A percentile compares a stretch with the other conserved stretches of the same genome.
These are phyloP conservation scores for Lasioglossum pauxillum DNA, from an alignment of 2,888 invertebrate genomes.

Conservation along the genomic window DNA sequence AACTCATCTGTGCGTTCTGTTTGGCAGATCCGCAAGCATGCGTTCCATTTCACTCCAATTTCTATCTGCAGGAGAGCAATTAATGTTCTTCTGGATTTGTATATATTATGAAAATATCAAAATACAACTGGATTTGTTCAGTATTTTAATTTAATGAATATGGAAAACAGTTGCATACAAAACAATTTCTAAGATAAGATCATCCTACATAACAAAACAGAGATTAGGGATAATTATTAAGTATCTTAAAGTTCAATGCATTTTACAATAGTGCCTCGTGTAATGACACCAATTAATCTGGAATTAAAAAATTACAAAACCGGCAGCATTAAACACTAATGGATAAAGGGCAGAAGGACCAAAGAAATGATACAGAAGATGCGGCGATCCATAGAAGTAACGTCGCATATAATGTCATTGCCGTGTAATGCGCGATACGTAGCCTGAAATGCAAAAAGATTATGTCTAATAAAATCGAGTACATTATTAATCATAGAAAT, in stretches of 20 bases:
- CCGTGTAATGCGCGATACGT: slow-evolving; percentile 75
- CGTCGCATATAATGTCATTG: slow-evolving; percentile 17
- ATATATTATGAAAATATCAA: not conserved
- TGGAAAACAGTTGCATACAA: not conserved
- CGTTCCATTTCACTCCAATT: too few species aligned
- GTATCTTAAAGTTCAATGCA: too few species aligned
- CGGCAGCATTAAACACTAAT: not conserved
- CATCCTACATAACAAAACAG: not conserved
- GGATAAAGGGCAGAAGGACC: slow-evolving; percentile 28
- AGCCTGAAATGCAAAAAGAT: slow-evolving; percentile 68
- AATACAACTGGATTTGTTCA: not conserved
- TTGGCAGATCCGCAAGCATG: too few species aligned
- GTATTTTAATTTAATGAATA: not conserved
- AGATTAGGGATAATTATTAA: not conserved
- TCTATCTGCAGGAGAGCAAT: not conserved
- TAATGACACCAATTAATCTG: not conserved
- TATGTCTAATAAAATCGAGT: not conserved
- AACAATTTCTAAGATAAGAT: not conserved
- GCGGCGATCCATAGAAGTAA: slow-evolving; percentile 63
- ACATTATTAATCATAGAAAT: not conserved
- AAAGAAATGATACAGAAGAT: not conserved
- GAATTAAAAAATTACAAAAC: not conserved
- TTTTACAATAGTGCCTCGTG: too few species aligned
- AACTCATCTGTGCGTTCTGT: too few species aligned
- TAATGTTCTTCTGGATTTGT: too few species aligned